Conservation (phyloP, 2,797 vertebrate species). For the Pipistrellus pygmaeus region DNA sequence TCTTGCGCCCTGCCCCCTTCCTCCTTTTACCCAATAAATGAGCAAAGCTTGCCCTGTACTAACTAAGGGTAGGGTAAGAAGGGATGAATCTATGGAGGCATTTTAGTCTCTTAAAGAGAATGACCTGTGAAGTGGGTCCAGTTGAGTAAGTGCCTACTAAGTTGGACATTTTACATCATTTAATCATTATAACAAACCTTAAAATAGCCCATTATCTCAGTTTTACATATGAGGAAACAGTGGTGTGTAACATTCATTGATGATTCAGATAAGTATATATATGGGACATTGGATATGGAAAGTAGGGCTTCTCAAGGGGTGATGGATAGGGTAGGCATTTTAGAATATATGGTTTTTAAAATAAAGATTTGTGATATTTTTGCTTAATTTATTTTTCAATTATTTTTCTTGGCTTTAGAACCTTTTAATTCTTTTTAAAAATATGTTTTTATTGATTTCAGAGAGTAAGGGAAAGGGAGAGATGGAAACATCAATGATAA, state of each 20-base stretch:
- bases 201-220: not conserved
- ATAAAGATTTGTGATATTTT: not conserved
- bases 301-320: not conserved
- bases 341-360: not conserved
- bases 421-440: too few species aligned
- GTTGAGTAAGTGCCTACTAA: not conserved
- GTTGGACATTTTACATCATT: slow-evolving; percentile 1
- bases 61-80: not conserved
- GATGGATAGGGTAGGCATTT: not conserved
- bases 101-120: not conserved
- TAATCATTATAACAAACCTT: not conserved
- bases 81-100: not conserved
- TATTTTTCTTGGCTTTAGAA: too few species aligned
- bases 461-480: too few species aligned
- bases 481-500: too few species aligned
- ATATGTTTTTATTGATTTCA: too few species aligned
- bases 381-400: not conserved
- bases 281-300: not conserved
- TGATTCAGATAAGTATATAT: not conserved
- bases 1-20: accelerated
- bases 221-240: slow-evolving; percentile 2
- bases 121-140: not conserved
- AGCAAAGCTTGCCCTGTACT: not conserved
- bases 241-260: not conserved
- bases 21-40: not conserved